A percentile compares a stretch with the other conserved stretches of the same genome.
These are phyloP conservation scores for Ophion obscuratus DNA, from an alignment of 2,888 invertebrate genomes.

Conservation along the genomic window DNA sequence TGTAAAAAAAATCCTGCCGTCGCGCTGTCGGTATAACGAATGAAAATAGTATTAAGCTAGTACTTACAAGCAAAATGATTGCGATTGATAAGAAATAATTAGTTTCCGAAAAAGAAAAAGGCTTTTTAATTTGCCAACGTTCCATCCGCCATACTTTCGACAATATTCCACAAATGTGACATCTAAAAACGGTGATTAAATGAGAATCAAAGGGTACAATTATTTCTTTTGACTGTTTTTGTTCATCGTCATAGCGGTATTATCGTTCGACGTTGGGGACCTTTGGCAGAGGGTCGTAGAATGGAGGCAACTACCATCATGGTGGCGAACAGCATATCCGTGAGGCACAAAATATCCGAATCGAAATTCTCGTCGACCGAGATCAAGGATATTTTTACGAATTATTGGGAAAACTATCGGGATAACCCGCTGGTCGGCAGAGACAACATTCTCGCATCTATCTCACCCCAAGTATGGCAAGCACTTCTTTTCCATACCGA, in stretches of 20 bases:
- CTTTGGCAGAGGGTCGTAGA: conserved; percentile 86
- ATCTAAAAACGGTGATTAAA: neutral
- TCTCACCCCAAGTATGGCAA: conserved; percentile 91
- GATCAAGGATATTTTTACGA: conserved; percentile 88
- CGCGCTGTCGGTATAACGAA: too few species aligned
- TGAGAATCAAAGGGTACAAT: neutral
- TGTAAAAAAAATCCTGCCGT: too few species aligned
- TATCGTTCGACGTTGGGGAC: conserved; percentile 90
- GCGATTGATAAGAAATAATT: too few species aligned
- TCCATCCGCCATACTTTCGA: too few species aligned
- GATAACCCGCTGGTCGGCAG: conserved; percentile 89
- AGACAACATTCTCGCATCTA: conserved; percentile 91
- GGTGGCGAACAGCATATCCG: conserved; percentile 79
- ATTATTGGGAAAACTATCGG: conserved; percentile 89
- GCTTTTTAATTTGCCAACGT: too few species aligned
- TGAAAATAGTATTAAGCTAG: too few species aligned
- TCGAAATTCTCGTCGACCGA: conserved; percentile 83
- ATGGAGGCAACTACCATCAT: conserved; percentile 86
- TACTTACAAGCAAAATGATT: too few species aligned
- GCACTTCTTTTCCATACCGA: neutral
- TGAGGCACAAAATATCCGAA: conserved; percentile 78
- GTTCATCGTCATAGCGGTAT: conserved; percentile 87
- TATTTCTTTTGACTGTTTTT: neutral
- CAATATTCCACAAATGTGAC: neutral
- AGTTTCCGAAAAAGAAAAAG: too few species aligned